Base-by-base conservation (phyloP, 1,140 invertebrate species). In the Leptopilina boulardi region DNA sequence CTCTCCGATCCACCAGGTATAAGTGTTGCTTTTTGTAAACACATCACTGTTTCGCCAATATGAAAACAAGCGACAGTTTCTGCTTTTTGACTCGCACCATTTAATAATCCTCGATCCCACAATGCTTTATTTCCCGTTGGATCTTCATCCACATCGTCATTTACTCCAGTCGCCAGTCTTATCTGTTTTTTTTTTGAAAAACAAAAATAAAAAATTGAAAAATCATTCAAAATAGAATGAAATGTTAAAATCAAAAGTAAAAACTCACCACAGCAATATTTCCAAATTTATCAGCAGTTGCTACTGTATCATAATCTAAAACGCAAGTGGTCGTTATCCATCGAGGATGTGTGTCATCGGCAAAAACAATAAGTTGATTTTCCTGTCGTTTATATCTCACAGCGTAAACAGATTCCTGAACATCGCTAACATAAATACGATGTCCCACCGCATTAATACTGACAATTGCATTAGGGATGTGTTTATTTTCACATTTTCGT, bases 401-500 rank as follows among this genome's bases (percentile, higher is more conserved):
- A 88, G 98, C 99, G 87, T 98, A 98, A 13, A 99, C 96, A 38
- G 98, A 99, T 88, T 99, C 99, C 89, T 99, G 98, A 0, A 99
- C 95, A 90, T 99, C 99, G 0, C 96, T 95, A 0, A 98, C 98
- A 85, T 97, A 97, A 34, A 99, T 96, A 70, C 99, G 93, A 86
- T 98, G 96, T 0, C 98, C 98, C 83, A 98, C 95, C 0, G 97
- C 95, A 87, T 98, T 96, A 73, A 99, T 98, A 77, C 96, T 96
- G 0, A 98, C 95, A 75, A 99, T 97, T 70, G 96, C 94, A 88
- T 99, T 98, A 13, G 98, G 98, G 90, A 99, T 96, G 91, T 99
- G 98, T 94, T 99, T 98, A 91, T 99, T 99, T 92, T 99, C 99
- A 92, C 99, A 99, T 91, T 99, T 99, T 47, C 98, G 92, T 5